phyloP scores from a whole-genome alignment of 2,888 invertebrate species.

The Alloscopus bannaensis region DNA sequence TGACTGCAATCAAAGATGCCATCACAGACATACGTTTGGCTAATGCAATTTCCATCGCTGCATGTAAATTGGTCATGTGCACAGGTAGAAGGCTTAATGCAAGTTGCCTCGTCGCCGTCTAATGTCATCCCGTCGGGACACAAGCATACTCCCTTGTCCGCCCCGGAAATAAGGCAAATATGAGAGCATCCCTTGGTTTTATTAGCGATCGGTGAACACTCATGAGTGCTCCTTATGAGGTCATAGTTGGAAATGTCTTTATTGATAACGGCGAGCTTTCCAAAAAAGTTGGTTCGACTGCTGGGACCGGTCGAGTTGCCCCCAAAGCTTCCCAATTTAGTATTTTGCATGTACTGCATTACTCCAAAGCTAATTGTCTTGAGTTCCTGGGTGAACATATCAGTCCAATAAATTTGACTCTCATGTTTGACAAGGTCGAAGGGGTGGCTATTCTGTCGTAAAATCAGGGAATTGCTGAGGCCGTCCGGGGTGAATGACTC shows the following conservation, averaged over 20 bases:
- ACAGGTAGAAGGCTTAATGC: slow-evolving; percentile 46
- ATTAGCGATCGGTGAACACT: slow-evolving; percentile 59
- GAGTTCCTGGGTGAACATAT: slow-evolving; percentile 65
- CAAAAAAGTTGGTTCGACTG: slow-evolving; percentile 62
- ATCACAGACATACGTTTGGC: slow-evolving; percentile 72
- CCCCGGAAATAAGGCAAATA: slow-evolving; percentile 75
- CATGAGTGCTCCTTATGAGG: slow-evolving; percentile 60
- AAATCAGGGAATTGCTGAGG: slow-evolving; percentile 26
- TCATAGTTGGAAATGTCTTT: slow-evolving; percentile 50
- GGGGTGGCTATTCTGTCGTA: slow-evolving; percentile 52
- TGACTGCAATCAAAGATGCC: slow-evolving; percentile 72
- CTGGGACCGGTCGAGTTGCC: slow-evolving; percentile 34
- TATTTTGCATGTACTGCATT: not conserved
- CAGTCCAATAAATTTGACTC: slow-evolving; percentile 69
- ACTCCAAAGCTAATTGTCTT: slow-evolving; percentile 23
- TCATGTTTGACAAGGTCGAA: slow-evolving; percentile 65
- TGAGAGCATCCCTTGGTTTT: slow-evolving; percentile 74
- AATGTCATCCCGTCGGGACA: slow-evolving; percentile 75
- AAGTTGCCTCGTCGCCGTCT: slow-evolving; percentile 73
- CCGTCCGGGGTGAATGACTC: slow-evolving; percentile 66
- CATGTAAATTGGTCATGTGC: slow-evolving; percentile 79
- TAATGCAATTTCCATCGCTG: slow-evolving; percentile 78
- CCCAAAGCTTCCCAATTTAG: slow-evolving; percentile 38
- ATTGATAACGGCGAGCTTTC: slow-evolving; percentile 65
- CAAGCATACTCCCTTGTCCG: slow-evolving; percentile 71